phyloP scores from a whole-genome alignment of 2,797 vertebrate genomes.

The Pipistrellus pygmaeus region DNA sequence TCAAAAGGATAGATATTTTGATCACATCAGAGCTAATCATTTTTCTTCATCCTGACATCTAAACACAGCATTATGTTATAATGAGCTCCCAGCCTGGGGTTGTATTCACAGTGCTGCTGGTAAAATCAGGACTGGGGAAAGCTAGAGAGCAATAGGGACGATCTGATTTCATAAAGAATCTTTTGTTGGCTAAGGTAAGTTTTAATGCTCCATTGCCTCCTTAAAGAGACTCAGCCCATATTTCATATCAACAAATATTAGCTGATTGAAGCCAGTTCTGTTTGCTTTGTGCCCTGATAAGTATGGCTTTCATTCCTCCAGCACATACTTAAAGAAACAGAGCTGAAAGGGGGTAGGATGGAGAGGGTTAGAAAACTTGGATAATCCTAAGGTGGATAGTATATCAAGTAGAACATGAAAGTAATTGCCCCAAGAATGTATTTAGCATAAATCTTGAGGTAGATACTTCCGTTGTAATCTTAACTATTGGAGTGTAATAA shows the following conservation, averaged over 20 bases:
- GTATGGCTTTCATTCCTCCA: not conserved
- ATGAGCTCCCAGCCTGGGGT: not conserved
- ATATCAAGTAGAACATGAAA: slow-evolving; percentile 4
- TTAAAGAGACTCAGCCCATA: not conserved
- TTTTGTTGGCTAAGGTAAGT: slow-evolving; percentile 54
- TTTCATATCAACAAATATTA: slow-evolving; percentile 64
- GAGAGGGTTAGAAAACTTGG: not conserved
- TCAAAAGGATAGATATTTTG: slow-evolving; percentile 49
- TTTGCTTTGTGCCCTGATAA: slow-evolving; percentile 39
- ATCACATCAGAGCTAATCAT: slow-evolving; percentile 43
- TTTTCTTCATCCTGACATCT: slow-evolving; percentile 59
- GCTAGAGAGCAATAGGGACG: slow-evolving; percentile 6
- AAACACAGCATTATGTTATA: not conserved
- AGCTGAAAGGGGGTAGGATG: not conserved
- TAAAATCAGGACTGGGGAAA: slow-evolving; percentile 17
- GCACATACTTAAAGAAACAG: not conserved
- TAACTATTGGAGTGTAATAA: slow-evolving; percentile 34
- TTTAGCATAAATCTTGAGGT: slow-evolving; percentile 10
- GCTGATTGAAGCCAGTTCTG: slow-evolving; percentile 49
- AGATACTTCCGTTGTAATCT: not conserved
- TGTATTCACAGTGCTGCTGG: not conserved
- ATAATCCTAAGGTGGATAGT: not conserved
- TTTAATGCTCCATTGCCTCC: slow-evolving; percentile 57
- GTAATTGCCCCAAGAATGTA: not conserved
- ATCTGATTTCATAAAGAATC: slow-evolving; percentile 55